These are phyloP conservation scores for Mormyrops attenuatus DNA, from an alignment of 2,797 vertebrate genomes.

Conservation along the genomic window DNA sequence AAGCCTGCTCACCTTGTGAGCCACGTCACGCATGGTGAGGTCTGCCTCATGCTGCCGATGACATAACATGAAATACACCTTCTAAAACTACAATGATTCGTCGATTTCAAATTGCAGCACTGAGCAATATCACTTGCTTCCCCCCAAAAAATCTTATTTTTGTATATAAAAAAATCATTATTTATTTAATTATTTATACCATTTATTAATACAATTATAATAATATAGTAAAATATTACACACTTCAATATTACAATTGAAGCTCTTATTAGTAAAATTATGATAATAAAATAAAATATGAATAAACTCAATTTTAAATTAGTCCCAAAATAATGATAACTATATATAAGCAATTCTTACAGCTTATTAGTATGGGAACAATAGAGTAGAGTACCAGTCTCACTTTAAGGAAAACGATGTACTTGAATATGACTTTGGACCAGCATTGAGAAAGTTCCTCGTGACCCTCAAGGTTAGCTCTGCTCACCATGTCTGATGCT, in stretches of 20 bases:
- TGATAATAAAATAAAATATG: background rate
- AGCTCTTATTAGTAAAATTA: background rate
- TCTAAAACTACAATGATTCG: background rate
- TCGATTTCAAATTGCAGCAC: background rate
- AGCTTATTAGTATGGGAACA: background rate
- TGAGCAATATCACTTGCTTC: background rate
- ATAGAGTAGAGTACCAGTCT: background rate
- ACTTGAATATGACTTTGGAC: background rate
- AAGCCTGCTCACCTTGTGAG: background rate
- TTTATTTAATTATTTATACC: too few species aligned
- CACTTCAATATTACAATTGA: background rate
- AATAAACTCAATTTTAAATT: background rate
- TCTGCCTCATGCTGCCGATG: background rate
- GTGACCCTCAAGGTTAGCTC: background rate
- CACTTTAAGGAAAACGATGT: background rate
- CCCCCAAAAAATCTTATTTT: background rate
- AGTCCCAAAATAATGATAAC: background rate
- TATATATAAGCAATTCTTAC: background rate
- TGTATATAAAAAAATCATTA: background rate
- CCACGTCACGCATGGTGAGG: background rate
- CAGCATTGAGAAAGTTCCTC: background rate
- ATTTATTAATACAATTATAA: background rate
- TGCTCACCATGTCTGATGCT: background rate
- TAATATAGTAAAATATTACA: background rate
- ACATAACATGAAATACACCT: background rate